Base-by-base conservation (phyloP, 2,888 invertebrate species). In the Perdita meconis region DNA sequence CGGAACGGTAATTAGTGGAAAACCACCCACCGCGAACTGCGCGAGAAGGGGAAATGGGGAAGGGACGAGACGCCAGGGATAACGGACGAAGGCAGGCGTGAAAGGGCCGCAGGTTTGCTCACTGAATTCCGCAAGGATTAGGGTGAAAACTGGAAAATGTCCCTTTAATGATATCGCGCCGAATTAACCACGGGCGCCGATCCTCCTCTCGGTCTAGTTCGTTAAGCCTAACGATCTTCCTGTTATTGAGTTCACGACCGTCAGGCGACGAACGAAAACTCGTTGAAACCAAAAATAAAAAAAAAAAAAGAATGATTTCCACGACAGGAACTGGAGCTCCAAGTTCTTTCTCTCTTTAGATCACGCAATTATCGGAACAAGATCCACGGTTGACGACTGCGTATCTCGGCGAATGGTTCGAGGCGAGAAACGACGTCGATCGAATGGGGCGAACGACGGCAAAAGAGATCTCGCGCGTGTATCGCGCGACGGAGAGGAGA, bases 111-210 rank as follows among this genome's bases (percentile, higher is more conserved):
- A 83, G 88, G 88, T 88, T 90, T 89, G 92, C 89, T 90, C 91
- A 91, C 87, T 92, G 92, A 91, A 91, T 92, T 90, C 90, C 90
- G 85, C 87, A 86, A 88, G 91, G 91, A 91, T 91, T 90, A 90
- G 89, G 91, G 91, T 88, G 91, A 91, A 91, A 91, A 90, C 89
- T 91, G 92, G 91, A 92, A 92, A 92, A 92, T 91, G 92, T 92
- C 91, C 87, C 90, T 91, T 90, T 92, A 90, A 91, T 90, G 90
- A 90, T 89, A 89, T 89, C 89, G 90, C 90, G 88, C 84, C 86
- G 90, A 90, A 90, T 91, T 90, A 90, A 90, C 89, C 88, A 81
- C 51, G 63, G 69, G 55, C 80, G 61, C 53, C n/a, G 59, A 61
- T 59, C 68, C 79, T 66, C 84, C 69, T 72, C 67, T 78, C 79